Evolutionary conservation across 2,113 vertebrate species (phyloP).

Genomic region (Platichthys flesus): DNA sequence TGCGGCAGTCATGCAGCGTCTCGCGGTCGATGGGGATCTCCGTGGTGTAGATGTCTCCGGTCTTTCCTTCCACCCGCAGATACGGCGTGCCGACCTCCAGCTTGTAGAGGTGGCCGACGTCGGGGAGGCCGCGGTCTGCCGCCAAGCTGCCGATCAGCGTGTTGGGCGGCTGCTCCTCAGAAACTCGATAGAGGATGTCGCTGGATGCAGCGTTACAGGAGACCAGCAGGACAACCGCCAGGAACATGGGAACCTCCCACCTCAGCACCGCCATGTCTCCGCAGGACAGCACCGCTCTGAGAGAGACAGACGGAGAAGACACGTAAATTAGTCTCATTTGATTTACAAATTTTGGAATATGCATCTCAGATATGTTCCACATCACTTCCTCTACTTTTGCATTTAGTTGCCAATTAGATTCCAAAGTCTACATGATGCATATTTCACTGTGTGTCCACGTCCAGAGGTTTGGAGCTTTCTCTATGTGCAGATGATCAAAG

Average conservation of each 20-base stretch:
- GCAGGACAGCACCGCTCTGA: conserved; percentile 51
- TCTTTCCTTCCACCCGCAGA: conserved; percentile 94
- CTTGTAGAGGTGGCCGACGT: conserved; percentile 95
- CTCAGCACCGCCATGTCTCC: conserved; percentile 68
- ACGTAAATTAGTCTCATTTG: too few species aligned
- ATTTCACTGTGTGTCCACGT: too few species aligned
- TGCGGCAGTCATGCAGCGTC: conserved; percentile 90
- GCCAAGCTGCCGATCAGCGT: conserved; percentile 93
- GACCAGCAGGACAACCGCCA: conserved; percentile 56
- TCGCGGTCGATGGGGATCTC: conserved; percentile 94
- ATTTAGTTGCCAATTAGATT: background rate
- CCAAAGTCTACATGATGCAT: too few species aligned
- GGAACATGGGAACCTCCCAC: conserved; percentile 38
- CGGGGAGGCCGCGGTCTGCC: conserved; percentile 90
- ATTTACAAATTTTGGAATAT: background rate
- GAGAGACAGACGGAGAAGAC: conserved; percentile 39
- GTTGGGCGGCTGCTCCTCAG: conserved; percentile 95
- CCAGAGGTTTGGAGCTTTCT: too few species aligned
- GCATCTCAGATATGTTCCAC: too few species aligned
- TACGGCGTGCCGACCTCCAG: conserved; percentile 93
- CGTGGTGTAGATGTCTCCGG: conserved; percentile 96
- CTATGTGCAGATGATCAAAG: background rate
- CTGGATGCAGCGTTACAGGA: conserved; percentile 46
- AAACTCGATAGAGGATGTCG: conserved; percentile 86
- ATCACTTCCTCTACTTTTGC: background rate